Evolutionary conservation across 2,888 invertebrate genomes (phyloP).

Genomic region (Sipha maydis): DNA sequence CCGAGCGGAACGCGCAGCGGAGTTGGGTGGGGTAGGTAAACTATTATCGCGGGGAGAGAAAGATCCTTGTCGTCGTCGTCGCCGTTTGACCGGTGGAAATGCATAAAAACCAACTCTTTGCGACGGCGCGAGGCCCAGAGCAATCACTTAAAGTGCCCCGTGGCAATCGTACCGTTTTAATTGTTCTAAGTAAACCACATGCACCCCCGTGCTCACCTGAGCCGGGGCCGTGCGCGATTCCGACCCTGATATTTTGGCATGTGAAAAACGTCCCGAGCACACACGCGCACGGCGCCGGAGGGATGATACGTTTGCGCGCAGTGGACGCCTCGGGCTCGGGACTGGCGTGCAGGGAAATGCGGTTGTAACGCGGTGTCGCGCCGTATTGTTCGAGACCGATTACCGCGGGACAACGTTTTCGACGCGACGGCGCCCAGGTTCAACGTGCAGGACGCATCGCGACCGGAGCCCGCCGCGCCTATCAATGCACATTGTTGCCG

Average conservation of each 20-base stretch:
- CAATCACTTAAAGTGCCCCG: conserved; percentile 53
- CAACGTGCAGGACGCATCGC: no score
- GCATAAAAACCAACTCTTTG: conserved; percentile 43
- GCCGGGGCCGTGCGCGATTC: no score
- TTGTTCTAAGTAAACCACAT: conserved; percentile 9
- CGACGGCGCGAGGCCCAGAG: background rate
- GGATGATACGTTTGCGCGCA: background rate
- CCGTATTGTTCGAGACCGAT: background rate
- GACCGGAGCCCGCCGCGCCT: background rate
- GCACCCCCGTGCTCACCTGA: no score
- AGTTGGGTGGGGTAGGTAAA: background rate
- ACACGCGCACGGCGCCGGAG: background rate
- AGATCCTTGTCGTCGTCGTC: background rate
- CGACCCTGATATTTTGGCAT: background rate
- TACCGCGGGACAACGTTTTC: background rate
- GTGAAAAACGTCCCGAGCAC: background rate
- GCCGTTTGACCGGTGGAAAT: conserved; percentile 16
- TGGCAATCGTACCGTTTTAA: conserved; percentile 43
- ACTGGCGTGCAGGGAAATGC: conserved; percentile 10
- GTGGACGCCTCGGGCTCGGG: conserved; percentile 13
- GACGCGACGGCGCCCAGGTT: no score
- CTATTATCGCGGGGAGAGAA: background rate
- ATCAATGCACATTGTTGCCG: background rate
- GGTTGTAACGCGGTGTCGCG: background rate
- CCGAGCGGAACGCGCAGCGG: background rate